A percentile compares a stretch with the other conserved stretches of the same genome.
phyloP scores from a whole-genome alignment of 2,797 vertebrate genomes.

The Tamandua tetradactyla region DNA sequence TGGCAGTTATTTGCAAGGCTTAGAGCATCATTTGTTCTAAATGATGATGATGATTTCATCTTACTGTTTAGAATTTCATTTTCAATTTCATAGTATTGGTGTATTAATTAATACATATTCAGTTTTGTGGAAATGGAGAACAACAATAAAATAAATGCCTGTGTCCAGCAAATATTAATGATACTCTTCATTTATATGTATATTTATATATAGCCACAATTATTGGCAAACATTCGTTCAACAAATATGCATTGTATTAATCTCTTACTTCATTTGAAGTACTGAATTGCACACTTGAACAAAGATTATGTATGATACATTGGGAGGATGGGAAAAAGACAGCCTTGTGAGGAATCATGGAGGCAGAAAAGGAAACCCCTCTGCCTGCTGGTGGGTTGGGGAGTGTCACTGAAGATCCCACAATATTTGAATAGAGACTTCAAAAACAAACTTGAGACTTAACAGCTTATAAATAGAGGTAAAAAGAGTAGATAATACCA shows the following conservation, averaged over 20 bases:
- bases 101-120: constrained; percentile 21
- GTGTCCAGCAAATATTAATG: background rate
- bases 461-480: background rate
- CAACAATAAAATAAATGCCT: background rate
- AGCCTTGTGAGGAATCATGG: background rate
- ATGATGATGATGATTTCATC: background rate
- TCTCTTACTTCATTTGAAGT: background rate
- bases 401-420: background rate
- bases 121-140: background rate
- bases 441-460: background rate
- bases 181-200: background rate
- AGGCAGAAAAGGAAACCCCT: background rate
- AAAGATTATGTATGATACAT: background rate
- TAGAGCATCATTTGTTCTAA: background rate
- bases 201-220: background rate
- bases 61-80: background rate
- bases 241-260: background rate
- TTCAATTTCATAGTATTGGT: background rate
- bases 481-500: background rate
- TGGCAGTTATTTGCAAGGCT: background rate
- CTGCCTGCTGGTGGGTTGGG: background rate
- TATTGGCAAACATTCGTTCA: background rate
- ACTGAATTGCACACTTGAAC: background rate
- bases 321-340: background rate
- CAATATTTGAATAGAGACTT: background rate